Conservation (phyloP, 2,113 vertebrate species). For the Callipepla californica region DNA sequence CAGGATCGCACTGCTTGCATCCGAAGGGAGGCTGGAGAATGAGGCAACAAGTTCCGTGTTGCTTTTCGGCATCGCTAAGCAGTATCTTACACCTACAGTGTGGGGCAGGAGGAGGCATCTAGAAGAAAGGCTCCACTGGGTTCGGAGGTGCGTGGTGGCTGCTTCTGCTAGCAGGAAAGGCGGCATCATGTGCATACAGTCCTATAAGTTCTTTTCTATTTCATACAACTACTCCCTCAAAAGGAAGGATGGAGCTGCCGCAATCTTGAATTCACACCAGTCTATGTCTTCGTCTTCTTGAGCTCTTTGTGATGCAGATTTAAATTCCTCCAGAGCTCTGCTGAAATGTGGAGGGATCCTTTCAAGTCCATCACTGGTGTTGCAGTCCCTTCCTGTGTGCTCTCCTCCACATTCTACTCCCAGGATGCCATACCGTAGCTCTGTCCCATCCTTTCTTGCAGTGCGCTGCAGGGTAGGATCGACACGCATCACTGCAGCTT, state of each 20-base stretch:
- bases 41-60: background rate
- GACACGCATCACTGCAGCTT: constrained; percentile 56
- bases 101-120: background rate
- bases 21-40: background rate
- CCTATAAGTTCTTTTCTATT: background rate
- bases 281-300: background rate
- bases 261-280: background rate
- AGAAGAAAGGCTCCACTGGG: constrained; percentile 1
- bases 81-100: constrained; percentile 40
- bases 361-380: background rate
- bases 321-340: background rate
- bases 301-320: background rate
- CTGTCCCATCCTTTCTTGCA: constrained; percentile 4
- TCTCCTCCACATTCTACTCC: constrained; percentile 33
- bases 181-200: background rate
- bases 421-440: constrained; percentile 31
- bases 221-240: background rate
- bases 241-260: constrained; percentile 30
- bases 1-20: background rate
- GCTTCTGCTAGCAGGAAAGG: constrained; percentile 14
- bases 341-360: background rate
- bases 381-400: constrained; percentile 30
- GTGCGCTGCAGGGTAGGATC: constrained; percentile 32
- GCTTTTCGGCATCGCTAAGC: constrained; percentile 6
- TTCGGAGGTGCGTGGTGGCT: background rate